Evolutionary conservation across 2,888 invertebrate genomes (phyloP).

Genomic region (Amiota minor): DNA sequence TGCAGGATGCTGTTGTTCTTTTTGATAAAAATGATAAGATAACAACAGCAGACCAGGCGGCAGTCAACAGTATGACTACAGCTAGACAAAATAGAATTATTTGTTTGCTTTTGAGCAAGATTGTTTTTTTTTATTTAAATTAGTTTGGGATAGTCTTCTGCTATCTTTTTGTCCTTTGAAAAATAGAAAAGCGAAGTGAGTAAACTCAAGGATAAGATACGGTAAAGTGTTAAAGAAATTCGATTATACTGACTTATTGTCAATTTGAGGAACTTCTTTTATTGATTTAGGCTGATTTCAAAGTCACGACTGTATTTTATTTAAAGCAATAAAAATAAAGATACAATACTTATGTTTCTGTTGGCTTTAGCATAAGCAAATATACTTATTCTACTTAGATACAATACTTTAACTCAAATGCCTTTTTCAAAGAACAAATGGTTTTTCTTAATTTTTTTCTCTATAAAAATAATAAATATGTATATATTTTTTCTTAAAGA

Average conservation of each 20-base stretch:
- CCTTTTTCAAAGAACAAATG: no score
- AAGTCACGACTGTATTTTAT: no score
- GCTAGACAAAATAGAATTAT: constrained; percentile 44
- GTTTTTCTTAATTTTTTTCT: no score
- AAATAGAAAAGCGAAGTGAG: no score
- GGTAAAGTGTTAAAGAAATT: constrained; percentile 7
- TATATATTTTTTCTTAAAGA: no score
- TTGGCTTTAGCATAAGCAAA: no score
- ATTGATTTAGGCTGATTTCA: neutral
- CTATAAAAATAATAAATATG: no score
- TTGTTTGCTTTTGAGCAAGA: constrained; percentile 50
- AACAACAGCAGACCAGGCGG: constrained; percentile 42
- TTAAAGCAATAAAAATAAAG: no score
- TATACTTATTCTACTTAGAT: no score
- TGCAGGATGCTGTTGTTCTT: constrained; percentile 3
- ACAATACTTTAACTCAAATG: no score
- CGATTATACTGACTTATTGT: neutral
- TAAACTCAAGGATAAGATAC: neutral
- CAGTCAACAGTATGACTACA: neutral
- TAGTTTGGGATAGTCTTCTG: constrained; percentile 56
- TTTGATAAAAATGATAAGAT: constrained; percentile 50
- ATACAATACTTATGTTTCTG: no score
- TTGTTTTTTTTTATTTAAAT: constrained; percentile 63
- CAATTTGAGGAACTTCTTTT: constrained; percentile 6
- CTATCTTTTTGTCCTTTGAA: neutral